A percentile compares a stretch with the other conserved stretches of the same genome.
Evolutionary conservation across 30 jellyfish, hydroid and myxozoan genomes (phyloP).

Genomic region (Pelagia noctiluca): DNA sequence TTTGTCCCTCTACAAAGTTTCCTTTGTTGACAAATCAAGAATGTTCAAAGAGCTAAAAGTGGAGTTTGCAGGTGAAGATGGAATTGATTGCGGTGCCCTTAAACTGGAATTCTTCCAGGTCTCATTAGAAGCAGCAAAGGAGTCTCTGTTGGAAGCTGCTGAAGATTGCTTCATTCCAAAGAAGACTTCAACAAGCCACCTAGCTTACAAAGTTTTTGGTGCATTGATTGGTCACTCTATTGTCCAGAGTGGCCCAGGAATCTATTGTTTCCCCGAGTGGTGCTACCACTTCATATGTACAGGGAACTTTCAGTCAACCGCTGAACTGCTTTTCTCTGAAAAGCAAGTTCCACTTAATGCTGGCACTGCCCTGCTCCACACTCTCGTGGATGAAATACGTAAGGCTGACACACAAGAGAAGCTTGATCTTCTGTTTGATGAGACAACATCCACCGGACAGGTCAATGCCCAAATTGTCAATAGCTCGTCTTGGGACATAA

Average conservation of each 20-base stretch:
- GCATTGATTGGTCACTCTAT: conserved; percentile 8
- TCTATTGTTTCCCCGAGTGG: conserved; percentile 25
- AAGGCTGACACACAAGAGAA: conserved; percentile 13
- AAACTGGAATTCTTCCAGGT: conserved; percentile 11
- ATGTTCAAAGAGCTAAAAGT: conserved; percentile 11
- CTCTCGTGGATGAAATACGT: conserved; percentile 14
- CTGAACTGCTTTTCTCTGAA: conserved; percentile 28
- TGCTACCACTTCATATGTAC: background rate
- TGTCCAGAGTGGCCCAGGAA: conserved; percentile 21
- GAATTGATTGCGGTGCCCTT: conserved; percentile 23
- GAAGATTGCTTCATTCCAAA: conserved; percentile 17
- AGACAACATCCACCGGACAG: conserved; percentile 17
- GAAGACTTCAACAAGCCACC: conserved; percentile 18
- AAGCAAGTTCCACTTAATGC: conserved; percentile 23
- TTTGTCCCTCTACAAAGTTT: background rate
- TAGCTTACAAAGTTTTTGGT: conserved; percentile 21
- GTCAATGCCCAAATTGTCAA: conserved; percentile 15
- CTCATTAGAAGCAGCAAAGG: background rate
- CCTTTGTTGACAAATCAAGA: conserved; percentile 14
- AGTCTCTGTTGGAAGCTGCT: conserved; percentile 1
- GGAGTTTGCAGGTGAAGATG: conserved; percentile 33
- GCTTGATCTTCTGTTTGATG: conserved; percentile 12
- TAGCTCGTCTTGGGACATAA: conserved; percentile 37
- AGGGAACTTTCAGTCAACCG: conserved; percentile 14
- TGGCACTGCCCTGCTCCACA: conserved; percentile 24